Conservation (phyloP, 2,888 invertebrate species). For the Melitaea athalia region DNA sequence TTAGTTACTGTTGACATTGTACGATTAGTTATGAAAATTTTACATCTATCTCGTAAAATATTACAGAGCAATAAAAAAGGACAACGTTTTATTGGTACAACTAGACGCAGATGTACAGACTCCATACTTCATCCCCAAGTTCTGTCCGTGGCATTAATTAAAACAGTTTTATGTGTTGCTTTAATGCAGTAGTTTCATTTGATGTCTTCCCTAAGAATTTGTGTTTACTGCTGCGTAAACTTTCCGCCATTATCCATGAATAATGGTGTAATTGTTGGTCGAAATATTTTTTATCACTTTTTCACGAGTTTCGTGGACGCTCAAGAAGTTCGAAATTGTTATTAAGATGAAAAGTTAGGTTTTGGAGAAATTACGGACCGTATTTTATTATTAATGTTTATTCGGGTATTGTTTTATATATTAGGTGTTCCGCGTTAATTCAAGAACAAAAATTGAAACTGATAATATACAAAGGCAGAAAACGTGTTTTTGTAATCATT, state of each 20-base stretch:
- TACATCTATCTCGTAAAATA: not conserved
- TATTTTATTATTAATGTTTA: slow-evolving; percentile 1
- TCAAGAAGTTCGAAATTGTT: not conserved
- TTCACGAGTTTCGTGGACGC: slow-evolving; percentile 11
- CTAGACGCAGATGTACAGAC: not conserved
- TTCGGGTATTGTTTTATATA: not conserved
- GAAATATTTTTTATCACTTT: slow-evolving; percentile 25
- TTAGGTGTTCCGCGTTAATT: too few relatives aligned
- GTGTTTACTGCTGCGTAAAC: slow-evolving; percentile 31
- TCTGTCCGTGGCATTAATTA: slow-evolving; percentile 14
- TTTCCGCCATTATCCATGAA: slow-evolving; percentile 29
- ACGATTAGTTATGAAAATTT: too few relatives aligned
- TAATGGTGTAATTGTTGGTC: slow-evolving; percentile 22
- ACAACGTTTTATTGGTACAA: not conserved
- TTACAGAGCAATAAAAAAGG: not conserved
- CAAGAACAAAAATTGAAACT: too few relatives aligned
- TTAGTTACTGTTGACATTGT: too few relatives aligned
- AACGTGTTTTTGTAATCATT: too few relatives aligned
- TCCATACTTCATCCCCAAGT: not conserved
- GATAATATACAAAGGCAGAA: too few relatives aligned
- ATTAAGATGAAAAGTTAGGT: slow-evolving; percentile 4
- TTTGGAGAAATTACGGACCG: not conserved
- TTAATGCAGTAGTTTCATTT: slow-evolving; percentile 26
- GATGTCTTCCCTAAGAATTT: slow-evolving; percentile 23
- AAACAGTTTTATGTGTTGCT: slow-evolving; percentile 25